Base-by-base conservation (phyloP, 2,113 vertebrate species). In the Brachionichthys hirsutus region DNA sequence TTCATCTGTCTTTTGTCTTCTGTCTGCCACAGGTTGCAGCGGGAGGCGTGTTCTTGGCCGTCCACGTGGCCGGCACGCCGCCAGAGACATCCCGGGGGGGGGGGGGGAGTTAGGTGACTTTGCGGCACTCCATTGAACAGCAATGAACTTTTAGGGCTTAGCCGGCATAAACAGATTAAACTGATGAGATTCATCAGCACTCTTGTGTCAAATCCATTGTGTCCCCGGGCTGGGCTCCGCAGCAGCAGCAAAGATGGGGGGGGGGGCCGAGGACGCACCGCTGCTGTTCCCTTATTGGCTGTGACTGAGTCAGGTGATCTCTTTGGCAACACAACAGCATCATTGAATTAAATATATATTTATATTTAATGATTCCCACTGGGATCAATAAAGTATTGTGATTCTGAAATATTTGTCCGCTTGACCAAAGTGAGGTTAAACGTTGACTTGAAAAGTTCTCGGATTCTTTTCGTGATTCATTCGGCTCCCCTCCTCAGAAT, bases 141-240 rank as follows among this genome's bases (percentile, higher is more conserved):
- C 87, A 90, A 87, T 89, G 87, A 89, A 86, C 80, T 90, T 90
- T 90, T 68, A 77, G 75, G 86, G 85, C 85, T 90, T 89, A 89
- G 89, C 75, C 47, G 83, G 85, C 89, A 90, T 90, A 87, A 92
- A 90, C 89, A 90, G 79, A 90, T 90, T 90, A 89, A 87, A 86
- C 72, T 89, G 85, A 90, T 87, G 88, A 91, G 88, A 92, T 91
- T 89, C 87, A 90, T 90, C 87, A 89, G 84, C 88, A 89, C 84
- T 89, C 85, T 85, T 83, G 85, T 88, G 87, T 89, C 87, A 90
- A 89, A 91, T 90, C 87, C 83, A 75, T 85, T 73, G 56, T 78
- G 82, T 72, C 84, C 83, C 82, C 77, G 76, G 77, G 82, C 77
- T 64, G 78, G 83, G 83, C 75, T 77, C 73, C 77, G 61, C 75